Evolutionary conservation across 2,888 invertebrate genomes (phyloP).

Genomic region (Temnothorax rugatulus): DNA sequence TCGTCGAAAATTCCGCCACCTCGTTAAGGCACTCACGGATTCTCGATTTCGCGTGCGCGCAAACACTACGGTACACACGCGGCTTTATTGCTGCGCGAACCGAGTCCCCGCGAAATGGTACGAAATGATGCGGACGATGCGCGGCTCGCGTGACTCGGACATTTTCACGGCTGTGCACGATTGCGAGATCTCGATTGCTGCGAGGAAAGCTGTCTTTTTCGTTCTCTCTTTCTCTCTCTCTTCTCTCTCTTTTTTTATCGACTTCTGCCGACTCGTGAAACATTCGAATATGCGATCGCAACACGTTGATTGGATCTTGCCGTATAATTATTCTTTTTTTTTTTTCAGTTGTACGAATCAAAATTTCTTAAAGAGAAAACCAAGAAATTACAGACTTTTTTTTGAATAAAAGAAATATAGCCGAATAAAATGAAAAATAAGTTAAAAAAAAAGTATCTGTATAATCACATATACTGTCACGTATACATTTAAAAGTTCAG

Average conservation of each 20-base stretch:
- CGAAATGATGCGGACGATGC: slow-evolving; percentile 40
- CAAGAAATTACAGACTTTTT: background rate
- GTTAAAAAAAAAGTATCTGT: background rate
- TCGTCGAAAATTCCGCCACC: slow-evolving; percentile 5
- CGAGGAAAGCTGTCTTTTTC: slow-evolving; percentile 17
- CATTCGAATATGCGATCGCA: background rate
- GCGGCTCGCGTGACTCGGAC: slow-evolving; percentile 49
- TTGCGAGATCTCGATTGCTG: slow-evolving; percentile 50
- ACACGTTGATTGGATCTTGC: background rate
- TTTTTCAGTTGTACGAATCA: background rate
- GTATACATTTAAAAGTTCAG: background rate
- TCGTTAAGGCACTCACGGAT: background rate
- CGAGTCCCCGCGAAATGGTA: slow-evolving; percentile 9
- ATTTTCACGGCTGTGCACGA: slow-evolving; percentile 51
- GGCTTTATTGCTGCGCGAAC: slow-evolving; percentile 23
- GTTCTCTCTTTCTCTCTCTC: background rate
- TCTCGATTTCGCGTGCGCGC: slow-evolving; percentile 25
- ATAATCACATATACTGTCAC: background rate
- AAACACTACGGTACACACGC: background rate
- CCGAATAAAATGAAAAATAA: background rate
- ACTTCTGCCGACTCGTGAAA: background rate
- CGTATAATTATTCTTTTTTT: background rate
- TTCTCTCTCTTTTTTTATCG: background rate
- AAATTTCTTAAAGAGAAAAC: background rate
- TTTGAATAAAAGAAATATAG: background rate